Conservation (phyloP, 2,888 invertebrate species). For the Ennomos erosarius region DNA sequence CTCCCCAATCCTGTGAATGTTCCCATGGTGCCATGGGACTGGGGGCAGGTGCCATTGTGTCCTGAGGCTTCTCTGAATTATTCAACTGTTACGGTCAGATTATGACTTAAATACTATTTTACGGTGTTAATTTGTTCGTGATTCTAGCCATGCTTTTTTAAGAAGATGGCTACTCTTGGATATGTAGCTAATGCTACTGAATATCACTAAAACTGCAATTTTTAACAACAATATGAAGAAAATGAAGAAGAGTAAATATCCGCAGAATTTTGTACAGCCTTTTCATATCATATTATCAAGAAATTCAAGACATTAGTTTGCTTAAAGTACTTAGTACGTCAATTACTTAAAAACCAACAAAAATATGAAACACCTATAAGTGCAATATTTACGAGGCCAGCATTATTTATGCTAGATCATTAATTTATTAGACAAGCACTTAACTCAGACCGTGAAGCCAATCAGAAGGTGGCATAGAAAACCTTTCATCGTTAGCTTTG, state of each 20-base stretch:
- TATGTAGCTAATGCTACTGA: no score
- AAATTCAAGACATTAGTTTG: no score
- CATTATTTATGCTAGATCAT: constrained; percentile 4
- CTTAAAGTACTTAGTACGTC: no score
- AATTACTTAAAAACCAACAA: no score
- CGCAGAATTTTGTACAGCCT: no score
- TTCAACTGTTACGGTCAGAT: constrained; percentile 47
- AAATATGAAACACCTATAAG: background rate
- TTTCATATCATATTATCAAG: no score
- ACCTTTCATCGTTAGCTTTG: constrained; percentile 18
- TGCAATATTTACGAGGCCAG: background rate
- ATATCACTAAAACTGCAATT: no score
- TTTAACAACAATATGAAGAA: no score
- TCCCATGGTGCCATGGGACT: constrained; percentile 57
- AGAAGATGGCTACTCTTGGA: no score
- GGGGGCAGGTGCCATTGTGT: constrained; percentile 63
- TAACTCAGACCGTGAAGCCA: constrained; percentile 10
- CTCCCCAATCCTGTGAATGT: constrained; percentile 62
- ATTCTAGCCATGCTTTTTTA: background rate
- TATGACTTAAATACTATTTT: constrained; percentile 47
- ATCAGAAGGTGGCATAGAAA: constrained; percentile 13
- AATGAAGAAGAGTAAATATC: no score
- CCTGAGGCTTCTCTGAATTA: constrained; percentile 57
- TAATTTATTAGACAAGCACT: constrained; percentile 51
- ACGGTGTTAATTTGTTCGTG: constrained; percentile 51